Base-by-base conservation (phyloP, 2,888 invertebrate genomes). In the Volucella bombylans region DNA sequence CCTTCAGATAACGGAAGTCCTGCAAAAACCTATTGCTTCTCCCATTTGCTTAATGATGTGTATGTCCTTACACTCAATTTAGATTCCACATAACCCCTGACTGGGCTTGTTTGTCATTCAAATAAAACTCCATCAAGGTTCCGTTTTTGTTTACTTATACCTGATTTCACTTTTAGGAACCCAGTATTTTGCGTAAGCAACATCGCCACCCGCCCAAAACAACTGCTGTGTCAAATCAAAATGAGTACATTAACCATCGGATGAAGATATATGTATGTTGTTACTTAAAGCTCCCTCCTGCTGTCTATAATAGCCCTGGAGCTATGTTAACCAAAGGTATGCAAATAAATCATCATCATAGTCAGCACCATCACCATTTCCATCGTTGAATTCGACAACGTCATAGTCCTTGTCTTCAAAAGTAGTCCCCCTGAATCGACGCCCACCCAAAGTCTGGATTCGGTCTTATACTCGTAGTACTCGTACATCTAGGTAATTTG, bases 271-370 rank as follows among this genome's bases (percentile, higher is more conserved):
- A 38, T 6, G 38, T 50, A 38, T 6, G 38, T 14, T 11, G 6
- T 31, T 10, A 11, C 31, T 15, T 2, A 55, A 1, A 41, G 12
- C 45, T 38, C 11, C 11, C 45, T 8, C 14, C 61, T 1, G 47
- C 18, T 23, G 9, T 47, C 9, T n/a, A 31, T 59, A 18, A 61
- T 39, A 54, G 54, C 61, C 77, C 12, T 4, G 14, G 31, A 57
- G 69, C 64, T 38, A 23, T 57, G 57, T 65, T 49, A 82, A 43
- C 64, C 68, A 79, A 79, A 65, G 68, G 9, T 73, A 82, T 79
- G 79, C 79, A 79, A 82, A 82, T 79, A 82, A 64, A 74, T 82
- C 82, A 79, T 79, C 79, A 74, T 82, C 78, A 39, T 72, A 43
- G 41, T 64, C 57, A 49, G 61, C 62, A 41, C 54, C 62, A 31